Percentiles rank a stretch among this genome's conserved stretches.
Conservation (phyloP, 2,113 vertebrate genomes). For the Marcusenius ussheri region DNA sequence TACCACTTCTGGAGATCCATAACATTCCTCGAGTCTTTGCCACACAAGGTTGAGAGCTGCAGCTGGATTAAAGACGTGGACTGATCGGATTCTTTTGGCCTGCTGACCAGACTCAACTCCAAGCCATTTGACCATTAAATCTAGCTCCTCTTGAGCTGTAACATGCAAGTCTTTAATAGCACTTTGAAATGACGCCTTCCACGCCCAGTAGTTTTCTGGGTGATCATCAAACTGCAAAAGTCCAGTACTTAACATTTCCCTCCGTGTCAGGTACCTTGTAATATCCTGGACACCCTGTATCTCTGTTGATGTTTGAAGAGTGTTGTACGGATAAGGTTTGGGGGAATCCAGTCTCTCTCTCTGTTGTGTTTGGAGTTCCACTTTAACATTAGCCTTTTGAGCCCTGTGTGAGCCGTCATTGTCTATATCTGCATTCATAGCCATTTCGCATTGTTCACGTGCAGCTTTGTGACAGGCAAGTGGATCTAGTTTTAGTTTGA, state of each 20-base stretch:
- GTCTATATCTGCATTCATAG: not conserved
- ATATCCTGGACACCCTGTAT: not conserved
- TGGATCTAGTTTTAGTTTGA: not conserved
- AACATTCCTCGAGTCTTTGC: not conserved
- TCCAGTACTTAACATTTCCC: not conserved
- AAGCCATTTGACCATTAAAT: not conserved
- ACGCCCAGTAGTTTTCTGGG: not conserved
- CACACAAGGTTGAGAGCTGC: not conserved
- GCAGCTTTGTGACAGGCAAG: not conserved
- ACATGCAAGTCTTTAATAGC: not conserved
- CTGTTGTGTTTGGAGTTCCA: not conserved
- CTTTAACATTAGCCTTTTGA: not conserved
- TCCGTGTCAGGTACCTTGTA: not conserved
- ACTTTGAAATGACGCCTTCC: not conserved
- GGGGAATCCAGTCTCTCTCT: not conserved
- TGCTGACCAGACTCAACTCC: not conserved
- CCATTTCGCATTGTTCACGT: not conserved
- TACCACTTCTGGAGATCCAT: not conserved
- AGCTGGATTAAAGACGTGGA: not conserved
- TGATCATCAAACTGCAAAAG: not conserved
- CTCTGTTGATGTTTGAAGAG: not conserved
- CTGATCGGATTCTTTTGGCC: not conserved
- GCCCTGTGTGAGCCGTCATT: not conserved
- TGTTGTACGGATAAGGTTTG: not conserved
- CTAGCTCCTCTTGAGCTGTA: not conserved